Conservation (phyloP, 2,797 vertebrate species). For the Anniella stebbinsi region DNA sequence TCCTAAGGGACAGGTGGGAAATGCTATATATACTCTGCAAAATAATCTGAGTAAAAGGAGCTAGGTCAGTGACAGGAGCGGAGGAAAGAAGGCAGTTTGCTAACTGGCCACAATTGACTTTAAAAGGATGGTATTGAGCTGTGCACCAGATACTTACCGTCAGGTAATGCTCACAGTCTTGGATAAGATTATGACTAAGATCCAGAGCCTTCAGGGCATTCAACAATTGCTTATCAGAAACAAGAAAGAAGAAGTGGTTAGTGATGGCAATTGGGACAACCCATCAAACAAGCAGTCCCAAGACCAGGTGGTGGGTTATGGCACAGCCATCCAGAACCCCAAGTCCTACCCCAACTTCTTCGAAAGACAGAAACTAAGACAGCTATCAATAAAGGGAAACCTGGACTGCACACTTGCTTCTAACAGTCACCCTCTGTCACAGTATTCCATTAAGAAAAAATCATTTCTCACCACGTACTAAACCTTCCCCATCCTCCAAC, state of each 20-base stretch:
- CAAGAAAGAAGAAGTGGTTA: slow-evolving; percentile 26
- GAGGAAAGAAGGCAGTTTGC: background rate
- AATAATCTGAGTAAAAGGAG: background rate
- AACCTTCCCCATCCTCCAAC: slow-evolving; percentile 51
- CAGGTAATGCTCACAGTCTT: slow-evolving; percentile 89
- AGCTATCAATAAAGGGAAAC: background rate
- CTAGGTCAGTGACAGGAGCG: background rate
- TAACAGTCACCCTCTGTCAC: background rate
- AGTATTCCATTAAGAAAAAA: background rate
- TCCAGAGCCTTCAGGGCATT: slow-evolving; percentile 91
- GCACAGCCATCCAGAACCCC: background rate
- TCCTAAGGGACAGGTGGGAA: background rate
- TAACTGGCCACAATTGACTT: background rate
- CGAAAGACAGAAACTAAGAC: background rate
- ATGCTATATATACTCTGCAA: background rate
- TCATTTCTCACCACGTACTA: background rate
- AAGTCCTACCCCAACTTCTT: background rate
- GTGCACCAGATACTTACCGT: slow-evolving; percentile 75
- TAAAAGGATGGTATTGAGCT: background rate
- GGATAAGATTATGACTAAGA: slow-evolving; percentile 95
- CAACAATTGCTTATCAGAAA: slow-evolving; percentile 85
- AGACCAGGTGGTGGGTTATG: background rate
- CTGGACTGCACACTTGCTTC: background rate
- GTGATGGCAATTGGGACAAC: background rate
- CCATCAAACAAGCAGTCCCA: background rate